Evolutionary conservation across 1,140 invertebrate species (phyloP), one percentile per base, ranked within the genome.

Genomic region (Caenorhabditis remanei): DNA sequence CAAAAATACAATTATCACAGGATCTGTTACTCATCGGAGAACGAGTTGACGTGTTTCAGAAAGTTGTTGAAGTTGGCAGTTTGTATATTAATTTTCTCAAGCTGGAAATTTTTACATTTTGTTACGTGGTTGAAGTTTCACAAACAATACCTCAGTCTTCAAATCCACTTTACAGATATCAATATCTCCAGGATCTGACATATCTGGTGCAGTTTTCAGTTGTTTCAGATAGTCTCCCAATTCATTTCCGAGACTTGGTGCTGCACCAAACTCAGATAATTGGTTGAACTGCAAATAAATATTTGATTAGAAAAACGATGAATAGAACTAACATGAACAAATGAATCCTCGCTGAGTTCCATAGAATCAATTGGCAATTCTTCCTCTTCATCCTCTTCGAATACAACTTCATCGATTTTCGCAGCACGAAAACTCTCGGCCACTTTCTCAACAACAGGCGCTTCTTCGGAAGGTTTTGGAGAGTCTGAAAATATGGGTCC

Each of bases 141-240:
- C 43, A 67, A 67, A 67, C 48, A 19, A 2, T 24, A 79, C 71
- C 71, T 79, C 71, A 3, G 71, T 50, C 53, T 79, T 79, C 21
- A 79, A 50, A 24, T 79, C 71, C 46, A 79, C 24, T 21, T 79
- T 79, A 32, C 71, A 79, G 24, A 79, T 79, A 53, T 79, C 71
- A 79, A 79, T 79, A 50, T 79, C 71, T 6, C 71, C 71, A 7
- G 71, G 19, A 21, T 48, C 46, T 32, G 46, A 9, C 43, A 79
- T 79, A 50, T 79, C 71, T 6, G 71, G 71, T 1, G 71, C 71
- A 43, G n/a, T 24, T 79, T 50, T 48, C n/a, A 79, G 21, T 24
- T 79, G 71, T 50, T 79, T 79, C 46, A 79, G n/a, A 79, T 79
- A 79, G 7, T 79, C 71, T 50, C 71, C 71, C 71, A 79, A n/a